These are phyloP conservation scores for Caenorhabditis sinica DNA, from an alignment of 2,888 invertebrate species.

Conservation along the genomic window DNA sequence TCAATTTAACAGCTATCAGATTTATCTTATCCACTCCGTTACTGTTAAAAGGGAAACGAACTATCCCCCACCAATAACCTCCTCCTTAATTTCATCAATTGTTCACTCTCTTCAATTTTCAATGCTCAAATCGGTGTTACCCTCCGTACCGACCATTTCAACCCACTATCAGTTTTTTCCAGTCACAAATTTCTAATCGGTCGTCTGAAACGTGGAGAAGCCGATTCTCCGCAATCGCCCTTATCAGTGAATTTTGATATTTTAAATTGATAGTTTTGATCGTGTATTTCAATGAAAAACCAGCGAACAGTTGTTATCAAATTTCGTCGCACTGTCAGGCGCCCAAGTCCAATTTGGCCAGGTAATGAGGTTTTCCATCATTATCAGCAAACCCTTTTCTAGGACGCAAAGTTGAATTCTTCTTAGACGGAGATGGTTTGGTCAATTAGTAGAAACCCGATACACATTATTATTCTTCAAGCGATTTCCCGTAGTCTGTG, in stretches of 20 bases:
- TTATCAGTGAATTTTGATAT: constrained; percentile 33
- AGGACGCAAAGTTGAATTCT: not conserved
- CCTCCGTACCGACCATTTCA: too few relatives aligned
- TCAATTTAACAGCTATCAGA: too few relatives aligned
- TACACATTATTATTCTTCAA: too few relatives aligned
- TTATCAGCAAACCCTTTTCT: not conserved
- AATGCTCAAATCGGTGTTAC: too few relatives aligned
- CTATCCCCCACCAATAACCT: too few relatives aligned
- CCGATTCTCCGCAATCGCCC: not conserved
- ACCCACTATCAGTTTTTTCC: constrained; percentile 7
- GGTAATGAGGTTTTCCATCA: not conserved
- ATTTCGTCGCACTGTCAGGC: constrained; percentile 7
- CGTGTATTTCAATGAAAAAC: constrained; percentile 17
- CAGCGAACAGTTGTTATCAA: constrained; percentile 31
- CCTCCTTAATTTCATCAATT: too few relatives aligned
- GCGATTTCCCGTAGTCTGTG: not conserved
- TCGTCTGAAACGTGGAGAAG: constrained; percentile 20
- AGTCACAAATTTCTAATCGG: not conserved
- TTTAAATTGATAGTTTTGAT: constrained; percentile 26
- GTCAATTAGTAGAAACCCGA: too few relatives aligned
- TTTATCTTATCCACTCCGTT: too few relatives aligned
- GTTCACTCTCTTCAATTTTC: too few relatives aligned
- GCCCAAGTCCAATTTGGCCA: not conserved
- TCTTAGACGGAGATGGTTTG: not conserved
- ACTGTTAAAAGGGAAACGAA: too few relatives aligned